Percentiles rank a stretch among this genome's conserved stretches.
Evolutionary conservation across 1,140 invertebrate species (phyloP).

Genomic region (Hycleus cichorii): DNA sequence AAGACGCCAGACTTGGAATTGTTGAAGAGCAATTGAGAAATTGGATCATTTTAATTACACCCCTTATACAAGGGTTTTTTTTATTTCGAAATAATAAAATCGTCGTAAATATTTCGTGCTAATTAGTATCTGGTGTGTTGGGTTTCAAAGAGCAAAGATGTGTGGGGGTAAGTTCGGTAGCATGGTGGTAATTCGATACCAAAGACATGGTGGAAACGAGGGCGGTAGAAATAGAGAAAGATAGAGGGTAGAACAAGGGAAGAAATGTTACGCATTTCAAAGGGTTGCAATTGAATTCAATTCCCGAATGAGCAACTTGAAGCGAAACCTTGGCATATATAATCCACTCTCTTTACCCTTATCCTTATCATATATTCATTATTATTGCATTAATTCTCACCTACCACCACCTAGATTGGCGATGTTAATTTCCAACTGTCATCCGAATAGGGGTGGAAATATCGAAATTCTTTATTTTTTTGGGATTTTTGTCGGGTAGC

Average conservation of each 20-base stretch:
- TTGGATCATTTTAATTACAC: too few species aligned
- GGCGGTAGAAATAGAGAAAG: conserved; percentile 7
- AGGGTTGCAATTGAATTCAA: conserved; percentile 34
- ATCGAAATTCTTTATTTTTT: too few species aligned
- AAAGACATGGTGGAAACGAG: background rate
- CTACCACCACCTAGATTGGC: too few species aligned
- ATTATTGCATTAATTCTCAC: conserved; percentile 4
- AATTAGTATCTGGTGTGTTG: conserved; percentile 10
- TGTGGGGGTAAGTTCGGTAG: too few species aligned
- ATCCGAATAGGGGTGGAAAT: too few species aligned
- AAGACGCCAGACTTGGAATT: too few species aligned
- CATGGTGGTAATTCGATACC: too few species aligned
- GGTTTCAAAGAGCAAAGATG: conserved; percentile 3
- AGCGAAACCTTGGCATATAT: conserved; percentile 25
- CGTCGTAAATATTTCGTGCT: background rate
- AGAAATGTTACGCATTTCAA: conserved; percentile 26
- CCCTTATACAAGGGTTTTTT: too few species aligned
- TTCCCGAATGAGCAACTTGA: conserved; percentile 31
- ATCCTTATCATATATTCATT: conserved; percentile 32
- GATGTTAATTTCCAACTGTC: too few species aligned
- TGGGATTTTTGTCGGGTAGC: too few species aligned
- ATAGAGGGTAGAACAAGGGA: conserved; percentile 18
- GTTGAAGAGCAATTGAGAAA: too few species aligned
- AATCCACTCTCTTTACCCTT: conserved; percentile 9
- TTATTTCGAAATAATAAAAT: too few species aligned